Conservation (phyloP, 1,140 invertebrate species). For the Drosophila parvula region DNA sequence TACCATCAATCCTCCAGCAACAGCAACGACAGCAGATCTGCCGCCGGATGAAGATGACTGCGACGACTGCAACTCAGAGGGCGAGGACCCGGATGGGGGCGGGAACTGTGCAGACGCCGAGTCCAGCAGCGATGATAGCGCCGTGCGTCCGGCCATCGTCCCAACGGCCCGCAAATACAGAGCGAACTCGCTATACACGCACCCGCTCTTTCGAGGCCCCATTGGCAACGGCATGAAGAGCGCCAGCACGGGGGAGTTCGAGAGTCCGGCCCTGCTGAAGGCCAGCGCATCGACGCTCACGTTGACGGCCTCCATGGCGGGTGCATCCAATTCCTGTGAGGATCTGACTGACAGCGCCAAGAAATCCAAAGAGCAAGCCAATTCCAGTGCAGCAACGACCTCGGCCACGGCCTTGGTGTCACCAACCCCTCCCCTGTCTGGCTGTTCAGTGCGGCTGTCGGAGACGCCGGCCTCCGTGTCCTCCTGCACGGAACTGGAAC, state of each 20-base stretch:
- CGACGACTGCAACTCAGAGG: slow-evolving; percentile 70
- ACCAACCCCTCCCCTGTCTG: slow-evolving; percentile 27
- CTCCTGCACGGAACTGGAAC: slow-evolving; percentile 58
- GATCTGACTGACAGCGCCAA: slow-evolving; percentile 51
- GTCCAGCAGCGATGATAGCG: slow-evolving; percentile 80
- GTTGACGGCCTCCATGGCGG: slow-evolving; percentile 37
- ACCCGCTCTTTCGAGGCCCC: slow-evolving; percentile 63
- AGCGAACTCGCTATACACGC: slow-evolving; percentile 78
- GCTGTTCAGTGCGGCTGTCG: slow-evolving; percentile 27
- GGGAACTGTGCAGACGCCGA: slow-evolving; percentile 80
- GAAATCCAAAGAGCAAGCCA: slow-evolving; percentile 49
- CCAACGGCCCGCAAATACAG: slow-evolving; percentile 73
- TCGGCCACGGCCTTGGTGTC: slow-evolving; percentile 18
- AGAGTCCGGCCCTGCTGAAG: slow-evolving; percentile 38
- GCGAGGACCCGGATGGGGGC: slow-evolving; percentile 74
- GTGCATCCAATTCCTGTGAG: slow-evolving; percentile 43
- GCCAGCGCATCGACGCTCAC: slow-evolving; percentile 50
- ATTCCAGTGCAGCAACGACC: slow-evolving; percentile 24
- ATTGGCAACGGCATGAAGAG: slow-evolving; percentile 59
- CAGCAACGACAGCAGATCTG: not conserved
- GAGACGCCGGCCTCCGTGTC: slow-evolving; percentile 54
- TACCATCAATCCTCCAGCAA: slow-evolving; percentile 10
- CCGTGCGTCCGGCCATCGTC: slow-evolving; percentile 58
- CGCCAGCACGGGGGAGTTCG: slow-evolving; percentile 45
- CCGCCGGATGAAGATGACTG: slow-evolving; percentile 62